Evolutionary conservation across 64 coral and sea anemone species (phyloP), one percentile per base, ranked within the genome.

Genomic region (Pocillopora damicornis): DNA sequence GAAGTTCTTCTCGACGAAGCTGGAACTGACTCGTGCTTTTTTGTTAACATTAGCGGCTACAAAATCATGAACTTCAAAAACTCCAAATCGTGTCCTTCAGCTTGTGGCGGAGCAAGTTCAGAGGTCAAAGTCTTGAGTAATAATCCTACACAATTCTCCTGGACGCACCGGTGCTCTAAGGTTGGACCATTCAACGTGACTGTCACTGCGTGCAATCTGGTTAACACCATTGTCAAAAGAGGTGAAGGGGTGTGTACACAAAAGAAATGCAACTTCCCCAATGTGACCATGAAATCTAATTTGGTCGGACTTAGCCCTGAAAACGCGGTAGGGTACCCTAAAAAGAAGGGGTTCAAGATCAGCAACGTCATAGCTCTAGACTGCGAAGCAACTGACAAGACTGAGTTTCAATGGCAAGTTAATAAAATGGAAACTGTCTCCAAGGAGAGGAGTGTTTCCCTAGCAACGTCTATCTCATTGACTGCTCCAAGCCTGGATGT

Each of bases 11-110:
- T 89, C 15, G 87, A 84, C 2, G 86, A 92, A 57, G 82, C 82
- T 22, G 95, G 92, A 22, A 98, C 92, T 13, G 63, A 57, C 14
- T 68, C 89, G 6, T 98, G 95, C 58, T 94, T 69, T 61, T 22
- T 87, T 1, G 35, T 92, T 26, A 77, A 91, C n/a, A 34, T 92
- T 9, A 87, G 73, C 13, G 91, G 94, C 60, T 87, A 78, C 34
- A 82, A 34, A 9, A 1, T 89, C 26, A 80, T 81, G 36, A 51
- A 73, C 37, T 59, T 60, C 15, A 59, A 38, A 56, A 73, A 16
- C 34, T 81, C 17, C 1, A 6, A 18, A 35, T 22, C 42, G 13
- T 79, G 76, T 62, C 58, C 56, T 73, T 17, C 81, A 56, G 67
- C 30, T 17, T 81, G 77, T 60, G 35, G 11, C 42, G 42, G 7